phyloP scores from a whole-genome alignment of 2,113 vertebrate genomes.

The Perognathus longimembris region DNA sequence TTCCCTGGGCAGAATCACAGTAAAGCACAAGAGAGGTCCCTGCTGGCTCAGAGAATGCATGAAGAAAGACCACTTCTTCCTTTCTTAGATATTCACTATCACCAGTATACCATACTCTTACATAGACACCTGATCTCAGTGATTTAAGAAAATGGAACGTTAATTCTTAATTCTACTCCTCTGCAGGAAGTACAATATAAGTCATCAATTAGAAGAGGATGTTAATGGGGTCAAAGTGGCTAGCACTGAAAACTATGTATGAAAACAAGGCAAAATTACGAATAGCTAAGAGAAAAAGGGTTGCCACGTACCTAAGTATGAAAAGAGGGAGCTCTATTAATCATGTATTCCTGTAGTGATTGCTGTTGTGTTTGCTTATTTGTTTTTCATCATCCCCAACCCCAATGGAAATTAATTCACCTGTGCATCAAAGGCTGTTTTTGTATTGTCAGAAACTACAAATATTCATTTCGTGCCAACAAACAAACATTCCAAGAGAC shows the following conservation, averaged over 20 bases:
- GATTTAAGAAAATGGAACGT: neutral
- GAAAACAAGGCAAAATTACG: slow-evolving; percentile 30
- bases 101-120: neutral
- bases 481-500: slow-evolving; percentile 50
- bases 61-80: neutral
- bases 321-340: slow-evolving; percentile 44
- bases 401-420: slow-evolving; percentile 57
- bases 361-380: slow-evolving; percentile 61
- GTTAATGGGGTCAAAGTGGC: neutral
- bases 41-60: too few species aligned
- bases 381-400: slow-evolving; percentile 61
- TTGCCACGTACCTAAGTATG: slow-evolving; percentile 32
- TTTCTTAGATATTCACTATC: neutral
- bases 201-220: neutral
- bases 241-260: neutral
- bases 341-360: slow-evolving; percentile 38
- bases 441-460: slow-evolving; percentile 62
- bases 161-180: neutral
- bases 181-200: neutral
- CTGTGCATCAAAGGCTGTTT: slow-evolving; percentile 56
- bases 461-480: slow-evolving; percentile 60
- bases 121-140: neutral
- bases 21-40: neutral
- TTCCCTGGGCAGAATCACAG: neutral
- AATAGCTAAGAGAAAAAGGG: slow-evolving; percentile 8